A percentile compares a stretch with the other conserved stretches of the same genome.
phyloP scores from a whole-genome alignment of 2,888 invertebrate genomes.

The Nomada fabriciana region DNA sequence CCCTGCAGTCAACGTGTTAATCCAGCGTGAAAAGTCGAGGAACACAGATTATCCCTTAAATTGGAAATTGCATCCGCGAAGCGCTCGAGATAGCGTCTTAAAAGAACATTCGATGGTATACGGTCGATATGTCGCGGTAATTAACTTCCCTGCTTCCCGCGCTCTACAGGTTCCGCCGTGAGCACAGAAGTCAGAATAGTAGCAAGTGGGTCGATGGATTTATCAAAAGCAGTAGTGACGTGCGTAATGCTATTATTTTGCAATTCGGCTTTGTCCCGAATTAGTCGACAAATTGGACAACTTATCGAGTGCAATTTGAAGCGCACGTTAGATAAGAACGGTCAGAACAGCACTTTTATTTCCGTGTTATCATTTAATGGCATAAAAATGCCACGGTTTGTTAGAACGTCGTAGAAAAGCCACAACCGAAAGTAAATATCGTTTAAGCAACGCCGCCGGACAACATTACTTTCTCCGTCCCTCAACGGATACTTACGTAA shows the following conservation, averaged over 20 bases:
- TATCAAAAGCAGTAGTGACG: no score
- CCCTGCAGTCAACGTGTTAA: not conserved
- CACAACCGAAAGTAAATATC: slow-evolving; percentile 34
- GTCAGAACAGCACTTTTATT: not conserved
- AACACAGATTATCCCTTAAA: slow-evolving; percentile 14
- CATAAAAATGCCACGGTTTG: not conserved
- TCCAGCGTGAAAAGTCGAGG: not conserved
- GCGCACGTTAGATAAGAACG: not conserved
- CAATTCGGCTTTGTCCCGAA: no score
- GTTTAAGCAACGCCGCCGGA: slow-evolving; percentile 14
- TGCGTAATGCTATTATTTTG: no score
- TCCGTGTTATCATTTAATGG: not conserved
- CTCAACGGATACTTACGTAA: slow-evolving; percentile 39
- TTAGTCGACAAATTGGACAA: no score
- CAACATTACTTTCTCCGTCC: slow-evolving; percentile 49
- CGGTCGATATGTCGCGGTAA: slow-evolving; percentile 28
- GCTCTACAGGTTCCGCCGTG: not conserved
- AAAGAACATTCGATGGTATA: slow-evolving; percentile 4
- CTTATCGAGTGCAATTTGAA: not conserved
- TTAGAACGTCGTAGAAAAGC: not conserved
- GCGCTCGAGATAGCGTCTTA: not conserved
- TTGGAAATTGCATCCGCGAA: slow-evolving; percentile 16
- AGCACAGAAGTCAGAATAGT: not conserved
- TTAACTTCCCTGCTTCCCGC: slow-evolving; percentile 20
- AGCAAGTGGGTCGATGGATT: no score